These are phyloP conservation scores for Onthophagus taurus DNA, from an alignment of 1,140 invertebrate species.

Conservation along the genomic window DNA sequence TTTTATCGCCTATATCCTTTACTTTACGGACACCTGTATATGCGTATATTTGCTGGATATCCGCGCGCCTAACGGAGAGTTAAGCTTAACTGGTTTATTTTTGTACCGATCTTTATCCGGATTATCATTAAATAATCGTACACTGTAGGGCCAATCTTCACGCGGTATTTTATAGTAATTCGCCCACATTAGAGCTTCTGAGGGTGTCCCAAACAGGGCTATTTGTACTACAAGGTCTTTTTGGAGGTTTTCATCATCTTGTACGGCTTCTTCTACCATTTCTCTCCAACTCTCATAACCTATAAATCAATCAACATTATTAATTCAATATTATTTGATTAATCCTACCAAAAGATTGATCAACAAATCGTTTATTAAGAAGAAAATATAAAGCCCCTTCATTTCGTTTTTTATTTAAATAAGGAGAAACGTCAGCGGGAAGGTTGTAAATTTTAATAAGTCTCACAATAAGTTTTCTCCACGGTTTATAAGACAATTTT, in stretches of 20 bases:
- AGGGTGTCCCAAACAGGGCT: slow-evolving; percentile 41
- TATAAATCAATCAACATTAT: slow-evolving; percentile 21
- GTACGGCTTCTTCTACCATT: slow-evolving; percentile 55
- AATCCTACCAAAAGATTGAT: slow-evolving; percentile 46
- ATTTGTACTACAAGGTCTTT: slow-evolving; percentile 44
- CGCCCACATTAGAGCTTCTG: slow-evolving; percentile 54
- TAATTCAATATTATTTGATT: not conserved
- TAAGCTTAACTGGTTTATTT: too few species aligned
- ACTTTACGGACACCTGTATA: too few species aligned
- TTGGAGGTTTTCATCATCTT: slow-evolving; percentile 43
- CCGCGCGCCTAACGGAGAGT: not conserved
- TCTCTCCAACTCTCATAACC: slow-evolving; percentile 54
- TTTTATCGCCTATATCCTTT: too few species aligned
- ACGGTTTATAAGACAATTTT: slow-evolving; percentile 46
- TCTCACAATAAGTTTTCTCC: slow-evolving; percentile 51
- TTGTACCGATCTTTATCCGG: slow-evolving; percentile 17
- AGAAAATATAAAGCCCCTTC: slow-evolving; percentile 57
- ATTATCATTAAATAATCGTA: slow-evolving; percentile 40
- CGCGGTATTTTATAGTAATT: slow-evolving; percentile 47
- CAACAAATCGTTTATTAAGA: slow-evolving; percentile 51
- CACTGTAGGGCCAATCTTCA: slow-evolving; percentile 43
- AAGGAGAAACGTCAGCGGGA: slow-evolving; percentile 48
- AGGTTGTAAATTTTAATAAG: slow-evolving; percentile 52
- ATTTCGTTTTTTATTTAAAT: slow-evolving; percentile 51
- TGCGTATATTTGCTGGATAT: too few species aligned